Base-by-base conservation (phyloP, 2,797 vertebrate genomes). In the Onychomys torridus region DNA sequence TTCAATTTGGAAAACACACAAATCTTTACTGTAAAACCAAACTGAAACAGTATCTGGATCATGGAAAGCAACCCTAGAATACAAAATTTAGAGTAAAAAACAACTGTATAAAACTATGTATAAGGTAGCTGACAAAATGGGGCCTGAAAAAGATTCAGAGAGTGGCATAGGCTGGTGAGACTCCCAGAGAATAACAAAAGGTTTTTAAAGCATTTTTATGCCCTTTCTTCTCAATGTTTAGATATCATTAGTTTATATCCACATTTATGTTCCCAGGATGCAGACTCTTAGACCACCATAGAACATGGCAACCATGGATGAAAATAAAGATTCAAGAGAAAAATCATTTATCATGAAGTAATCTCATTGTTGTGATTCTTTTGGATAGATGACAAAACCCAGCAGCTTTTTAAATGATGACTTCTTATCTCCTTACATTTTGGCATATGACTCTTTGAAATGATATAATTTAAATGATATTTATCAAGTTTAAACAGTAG, bases 1-100 rank as follows among this genome's bases (percentile, higher is more conserved):
- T 95, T 83, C 69, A 93, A 49, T 78, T 89, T 57, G 49, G 63
- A 93, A 27, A 94, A 86, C 13, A 85, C 46, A 96, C 27, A 93
- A 86, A 90, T 78, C 25, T 12, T 89, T 73, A 67, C n/a, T 25
- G 12, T 89, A n/a, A 87, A 75, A 71, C 40, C 61, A 89, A 81
- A 75, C 13, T 21, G 16, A 83, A 90, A 84, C 19, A 87, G 6
- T 77, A 85, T 57, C 29, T 67, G 76, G 23, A 43, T 73, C 34
- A 23, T 85, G 59, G 65, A 92, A 96, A 90, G 77, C 79, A 59
- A 84, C 25, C 25, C 76, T 32, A 90, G 37, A 19, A 93, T 34
- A 85, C 21, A 96, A 89, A 94, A 81, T 69, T 79, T 75, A 85
- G 23, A 87, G 65, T 59, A 4, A 96, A 90, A 13, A n/a, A 88